Base-by-base conservation (phyloP, 1,140 invertebrate genomes). In the Eupeodes corollae region DNA sequence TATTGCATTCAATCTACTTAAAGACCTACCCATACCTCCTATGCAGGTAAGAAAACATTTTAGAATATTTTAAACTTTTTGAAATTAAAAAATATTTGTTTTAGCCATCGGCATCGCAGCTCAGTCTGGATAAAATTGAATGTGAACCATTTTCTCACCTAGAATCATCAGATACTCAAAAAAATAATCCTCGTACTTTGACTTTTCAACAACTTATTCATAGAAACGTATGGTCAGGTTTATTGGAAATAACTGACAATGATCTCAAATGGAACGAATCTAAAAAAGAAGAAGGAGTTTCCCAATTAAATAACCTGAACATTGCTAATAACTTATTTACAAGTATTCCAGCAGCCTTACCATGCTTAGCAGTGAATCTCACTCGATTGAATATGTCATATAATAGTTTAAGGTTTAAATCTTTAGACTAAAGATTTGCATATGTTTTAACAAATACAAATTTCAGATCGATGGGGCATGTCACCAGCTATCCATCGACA, bases 271-370 rank as follows among this genome's bases (percentile, higher is more conserved):
- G 70, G 51, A 58, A 65, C 44, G 49, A 49, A 40, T 31, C 69
- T 61, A 49, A 70, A 62, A 16, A 59, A 42, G 38, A 59, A 48
- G 45, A 62, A 56, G 26, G 77, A 70, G 49, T 41, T 63, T 52
- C 87, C 75, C 26, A 77, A 79, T 33, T 70, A 89, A 39, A 73
- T 1, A 77, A 82, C 1, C 70, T 98, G 2, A 95, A 95, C 69
- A 72, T 98, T 19, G 83, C 91, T 0, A 89, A 93, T 68, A 97
- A 97, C 73, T 76, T 86, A 46, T 94, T 97, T 61, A 82, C 80
- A 15, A 79, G 77, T 46, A 81, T 97, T 34, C 95, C 95, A 1
- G 74, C 79, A 3, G 84, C 84, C n/a, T 64, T 98, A 14, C 82
- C 92, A 2, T 98, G 95, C 63, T 71, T 91, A 26, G 91, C 89